Evolutionary conservation across 1,140 invertebrate species (phyloP).

Genomic region (Meloidogyne hapla): DNA sequence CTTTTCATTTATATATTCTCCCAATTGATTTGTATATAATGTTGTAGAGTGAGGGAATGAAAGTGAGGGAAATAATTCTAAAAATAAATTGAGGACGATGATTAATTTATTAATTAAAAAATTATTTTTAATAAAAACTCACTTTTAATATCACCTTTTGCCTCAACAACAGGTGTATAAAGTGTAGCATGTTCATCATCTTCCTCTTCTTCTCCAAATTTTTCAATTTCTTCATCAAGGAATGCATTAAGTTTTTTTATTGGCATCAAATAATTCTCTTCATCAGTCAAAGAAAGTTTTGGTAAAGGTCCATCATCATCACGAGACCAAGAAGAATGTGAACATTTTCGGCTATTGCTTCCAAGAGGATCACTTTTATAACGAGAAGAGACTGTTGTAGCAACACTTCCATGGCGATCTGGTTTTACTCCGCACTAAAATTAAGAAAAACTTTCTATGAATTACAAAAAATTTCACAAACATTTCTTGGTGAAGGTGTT

Average conservation of each 20-base stretch:
- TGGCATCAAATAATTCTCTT: background rate
- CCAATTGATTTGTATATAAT: background rate
- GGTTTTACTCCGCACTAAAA: conserved; percentile 4
- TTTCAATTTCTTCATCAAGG: background rate
- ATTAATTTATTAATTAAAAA: too few relatives aligned
- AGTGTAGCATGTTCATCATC: background rate
- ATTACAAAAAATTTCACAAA: background rate
- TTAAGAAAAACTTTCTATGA: background rate
- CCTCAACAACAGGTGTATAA: background rate
- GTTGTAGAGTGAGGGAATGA: background rate
- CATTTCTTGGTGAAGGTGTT: background rate
- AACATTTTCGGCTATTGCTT: background rate
- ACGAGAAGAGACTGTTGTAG: conserved; percentile 12
- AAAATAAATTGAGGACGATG: too few relatives aligned
- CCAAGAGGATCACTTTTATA: conserved; percentile 24
- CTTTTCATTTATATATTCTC: conserved; percentile 6
- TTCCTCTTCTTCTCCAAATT: background rate
- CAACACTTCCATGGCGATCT: conserved; percentile 15
- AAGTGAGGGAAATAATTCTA: background rate
- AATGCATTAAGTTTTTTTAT: background rate
- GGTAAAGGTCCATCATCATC: background rate
- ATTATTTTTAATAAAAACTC: too few relatives aligned
- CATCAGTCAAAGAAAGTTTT: conserved; percentile 3
- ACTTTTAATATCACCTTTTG: background rate
- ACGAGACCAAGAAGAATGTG: background rate